Percentiles rank a stretch among this genome's conserved stretches.
Evolutionary conservation across 2,113 vertebrate genomes (phyloP).

Genomic region (Danio rerio): GRCz12tu NC_133176.1:9037001-9037500

Average conservation of each 20-base stretch:
- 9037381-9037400: slow-evolving; percentile 45
- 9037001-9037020: not conserved
- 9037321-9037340: slow-evolving; percentile 55
- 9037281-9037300: slow-evolving; percentile 51
- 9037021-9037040: not conserved
- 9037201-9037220: slow-evolving; percentile 44
- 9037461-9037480: slow-evolving; percentile 43
- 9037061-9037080: slow-evolving; percentile 14
- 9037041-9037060: not conserved
- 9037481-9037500: slow-evolving; percentile 45
- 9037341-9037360: slow-evolving; percentile 31
- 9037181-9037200: slow-evolving; percentile 43
- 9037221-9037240: slow-evolving; percentile 44
- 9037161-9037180: slow-evolving; percentile 58
- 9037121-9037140: slow-evolving; percentile 26
- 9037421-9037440: slow-evolving; percentile 53
- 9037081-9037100: not conserved
- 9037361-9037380: slow-evolving; percentile 45
- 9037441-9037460: slow-evolving; percentile 49
- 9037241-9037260: slow-evolving; percentile 50
- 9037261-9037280: slow-evolving; percentile 31
- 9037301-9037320: slow-evolving; percentile 19
- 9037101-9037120: slow-evolving; percentile 49
- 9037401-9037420: slow-evolving; percentile 43
- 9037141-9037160: slow-evolving; percentile 49